These are phyloP conservation scores for Sebastes melanostomus DNA, from an alignment of 2,797 vertebrate genomes.

Conservation along the genomic window DNA sequence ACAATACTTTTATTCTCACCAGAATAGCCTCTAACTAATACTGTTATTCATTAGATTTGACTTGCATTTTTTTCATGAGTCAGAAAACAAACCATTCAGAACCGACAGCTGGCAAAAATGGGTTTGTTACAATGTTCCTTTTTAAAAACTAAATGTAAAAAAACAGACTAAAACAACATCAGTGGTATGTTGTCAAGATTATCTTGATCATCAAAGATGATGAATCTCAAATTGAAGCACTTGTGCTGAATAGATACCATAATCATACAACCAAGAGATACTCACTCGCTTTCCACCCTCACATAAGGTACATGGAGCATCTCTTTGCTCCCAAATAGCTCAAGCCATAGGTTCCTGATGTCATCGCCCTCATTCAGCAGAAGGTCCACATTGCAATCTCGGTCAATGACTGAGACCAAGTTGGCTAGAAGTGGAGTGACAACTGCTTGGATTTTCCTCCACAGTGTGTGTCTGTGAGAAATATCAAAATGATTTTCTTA, in stretches of 20 bases:
- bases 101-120: rapidly evolving
- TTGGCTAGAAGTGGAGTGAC: slow-evolving; percentile 84
- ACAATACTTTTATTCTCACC: not conserved
- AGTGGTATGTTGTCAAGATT: not conserved
- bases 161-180: not conserved
- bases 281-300: slow-evolving; percentile 32
- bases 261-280: not conserved
- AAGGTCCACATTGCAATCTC: slow-evolving; percentile 82
- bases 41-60: not conserved
- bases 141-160: not conserved
- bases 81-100: not conserved
- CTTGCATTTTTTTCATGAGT: not conserved
- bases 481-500: not conserved
- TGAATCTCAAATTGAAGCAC: not conserved
- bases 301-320: slow-evolving; percentile 37
- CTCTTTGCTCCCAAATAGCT: slow-evolving; percentile 43
- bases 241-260: not conserved
- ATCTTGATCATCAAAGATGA: not conserved
- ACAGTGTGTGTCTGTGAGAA: slow-evolving; percentile 45
- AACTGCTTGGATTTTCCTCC: slow-evolving; percentile 47
- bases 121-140: no score
- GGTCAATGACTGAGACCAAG: slow-evolving; percentile 81
- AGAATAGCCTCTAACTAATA: not conserved
- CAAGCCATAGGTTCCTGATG: slow-evolving; percentile 38
- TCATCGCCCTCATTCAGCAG: slow-evolving; percentile 9